Evolutionary conservation across 2,888 invertebrate species (phyloP).

Genomic region (Buathra laborator): DNA sequence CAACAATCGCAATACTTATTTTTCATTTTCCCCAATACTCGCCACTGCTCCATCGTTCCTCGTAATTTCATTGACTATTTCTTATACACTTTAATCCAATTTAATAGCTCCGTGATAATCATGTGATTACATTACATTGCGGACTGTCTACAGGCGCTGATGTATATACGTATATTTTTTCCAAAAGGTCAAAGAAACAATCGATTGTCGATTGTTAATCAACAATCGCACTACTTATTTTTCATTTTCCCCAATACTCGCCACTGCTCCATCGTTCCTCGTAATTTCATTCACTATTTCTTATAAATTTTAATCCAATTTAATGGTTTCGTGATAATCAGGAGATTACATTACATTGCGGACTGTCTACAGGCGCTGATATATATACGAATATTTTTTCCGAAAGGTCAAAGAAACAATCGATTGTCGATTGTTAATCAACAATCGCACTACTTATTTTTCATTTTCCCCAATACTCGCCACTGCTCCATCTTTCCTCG

Average conservation of each 20-base stretch:
- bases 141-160: not conserved
- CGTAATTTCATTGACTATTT: slow-evolving; percentile 3
- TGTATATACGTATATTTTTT: not conserved
- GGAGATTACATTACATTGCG: slow-evolving; percentile 17
- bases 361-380: not conserved
- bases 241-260: not conserved
- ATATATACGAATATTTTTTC: not conserved
- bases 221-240: not conserved
- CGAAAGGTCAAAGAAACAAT: not conserved
- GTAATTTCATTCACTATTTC: slow-evolving; percentile 2
- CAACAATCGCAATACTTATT: not conserved
- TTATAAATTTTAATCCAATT: not conserved
- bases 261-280: too few species aligned
- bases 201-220: not conserved
- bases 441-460: not conserved
- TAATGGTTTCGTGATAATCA: not conserved
- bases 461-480: not conserved
- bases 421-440: not conserved
- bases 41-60: not conserved
- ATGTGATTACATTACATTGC: slow-evolving; percentile 16
- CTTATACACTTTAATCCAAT: not conserved
- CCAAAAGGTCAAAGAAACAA: not conserved
- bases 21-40: not conserved
- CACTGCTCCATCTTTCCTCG: not conserved
- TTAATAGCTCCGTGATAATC: not conserved